Conservation (phyloP, 2,113 vertebrate species). For the Formicarius rufipectus region DNA sequence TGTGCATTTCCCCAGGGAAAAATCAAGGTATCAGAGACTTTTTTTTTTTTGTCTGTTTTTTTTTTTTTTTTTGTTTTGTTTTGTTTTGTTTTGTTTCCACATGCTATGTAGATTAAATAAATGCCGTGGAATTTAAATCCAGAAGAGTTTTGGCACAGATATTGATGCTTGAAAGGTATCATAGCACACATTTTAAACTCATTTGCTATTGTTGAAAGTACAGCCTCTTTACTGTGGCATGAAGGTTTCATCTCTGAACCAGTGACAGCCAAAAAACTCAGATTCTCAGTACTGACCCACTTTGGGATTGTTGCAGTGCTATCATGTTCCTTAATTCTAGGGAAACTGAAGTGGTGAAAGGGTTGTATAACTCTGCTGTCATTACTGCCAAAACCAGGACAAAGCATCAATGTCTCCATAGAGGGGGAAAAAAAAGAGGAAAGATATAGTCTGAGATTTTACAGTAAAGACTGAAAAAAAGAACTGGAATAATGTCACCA, state of each 20-base stretch:
- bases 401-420: background rate
- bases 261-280: background rate
- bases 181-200: background rate
- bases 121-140: background rate
- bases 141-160: background rate
- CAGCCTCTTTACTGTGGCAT: background rate
- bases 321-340: background rate
- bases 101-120: background rate
- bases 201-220: background rate
- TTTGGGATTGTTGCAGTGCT: background rate
- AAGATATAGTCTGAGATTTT: background rate
- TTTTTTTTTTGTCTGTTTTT: no score
- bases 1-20: conserved; percentile 14
- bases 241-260: background rate
- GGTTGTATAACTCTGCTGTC: background rate
- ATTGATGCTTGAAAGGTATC: background rate
- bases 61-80: no score
- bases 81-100: conserved; percentile 10
- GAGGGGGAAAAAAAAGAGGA: background rate
- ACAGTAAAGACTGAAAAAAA: background rate
- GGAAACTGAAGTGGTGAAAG: background rate
- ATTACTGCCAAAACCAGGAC: background rate
- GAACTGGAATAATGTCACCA: background rate
- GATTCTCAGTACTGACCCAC: background rate
- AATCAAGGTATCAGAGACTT: background rate